Evolutionary conservation across 2,888 invertebrate species (phyloP).

Genomic region (Agonum fuliginosum): DNA sequence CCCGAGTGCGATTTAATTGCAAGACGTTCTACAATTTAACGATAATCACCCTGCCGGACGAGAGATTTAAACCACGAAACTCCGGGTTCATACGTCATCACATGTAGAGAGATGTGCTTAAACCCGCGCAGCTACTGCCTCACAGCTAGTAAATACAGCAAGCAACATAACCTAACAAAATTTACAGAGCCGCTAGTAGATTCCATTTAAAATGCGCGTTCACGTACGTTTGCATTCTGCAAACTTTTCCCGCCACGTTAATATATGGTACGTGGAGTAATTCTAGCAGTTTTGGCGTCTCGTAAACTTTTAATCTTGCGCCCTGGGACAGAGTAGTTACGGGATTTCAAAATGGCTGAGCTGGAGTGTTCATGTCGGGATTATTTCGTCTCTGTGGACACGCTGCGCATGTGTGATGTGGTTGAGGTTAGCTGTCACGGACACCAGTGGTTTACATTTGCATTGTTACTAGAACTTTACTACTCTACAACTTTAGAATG

Average conservation of each 20-base stretch:
- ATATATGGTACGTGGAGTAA: constrained; percentile 48
- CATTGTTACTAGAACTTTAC: too few relatives aligned
- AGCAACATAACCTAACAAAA: constrained; percentile 26
- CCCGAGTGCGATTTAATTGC: too few relatives aligned
- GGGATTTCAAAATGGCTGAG: constrained; percentile 40
- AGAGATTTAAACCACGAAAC: too few relatives aligned
- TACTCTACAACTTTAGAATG: too few relatives aligned
- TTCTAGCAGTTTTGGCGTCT: constrained; percentile 45
- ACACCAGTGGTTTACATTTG: not conserved
- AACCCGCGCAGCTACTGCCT: too few relatives aligned
- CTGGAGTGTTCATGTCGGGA: constrained; percentile 34
- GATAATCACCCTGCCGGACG: too few relatives aligned
- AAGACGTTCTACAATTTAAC: too few relatives aligned
- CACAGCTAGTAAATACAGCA: not conserved
- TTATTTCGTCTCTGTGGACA: constrained; percentile 38
- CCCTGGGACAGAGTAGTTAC: constrained; percentile 42
- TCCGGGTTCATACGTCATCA: too few relatives aligned
- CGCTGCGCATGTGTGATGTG: not conserved
- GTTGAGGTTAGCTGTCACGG: constrained; percentile 14
- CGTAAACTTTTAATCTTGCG: constrained; percentile 43
- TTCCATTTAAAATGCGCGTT: constrained; percentile 40
- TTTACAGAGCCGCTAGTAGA: constrained; percentile 18
- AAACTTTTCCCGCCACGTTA: constrained; percentile 41
- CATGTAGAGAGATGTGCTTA: not conserved
- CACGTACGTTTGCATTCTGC: constrained; percentile 45